Conservation (phyloP, 1,140 invertebrate genomes). For the Metaphire vulgaris region DNA sequence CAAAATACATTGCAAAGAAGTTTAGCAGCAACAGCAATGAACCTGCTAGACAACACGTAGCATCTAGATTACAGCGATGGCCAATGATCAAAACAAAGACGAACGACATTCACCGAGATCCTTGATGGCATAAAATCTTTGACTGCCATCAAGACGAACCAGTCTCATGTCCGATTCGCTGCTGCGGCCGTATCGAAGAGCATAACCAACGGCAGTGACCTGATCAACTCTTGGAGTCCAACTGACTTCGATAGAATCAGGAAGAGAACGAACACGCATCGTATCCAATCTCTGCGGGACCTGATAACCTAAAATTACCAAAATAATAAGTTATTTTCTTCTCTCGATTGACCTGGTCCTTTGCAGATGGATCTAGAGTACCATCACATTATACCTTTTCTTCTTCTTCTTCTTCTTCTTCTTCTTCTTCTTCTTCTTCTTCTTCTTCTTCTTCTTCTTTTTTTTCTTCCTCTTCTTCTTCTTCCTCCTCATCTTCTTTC, state of each 20-base stretch:
- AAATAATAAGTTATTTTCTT: too few species aligned
- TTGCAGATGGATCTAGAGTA: background rate
- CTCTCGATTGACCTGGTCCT: background rate
- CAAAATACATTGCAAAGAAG: too few species aligned
- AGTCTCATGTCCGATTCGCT: background rate
- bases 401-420: constrained; percentile 2
- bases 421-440: background rate
- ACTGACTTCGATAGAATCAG: background rate
- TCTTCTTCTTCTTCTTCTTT: background rate
- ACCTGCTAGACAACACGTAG: too few species aligned
- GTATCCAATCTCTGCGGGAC: background rate
- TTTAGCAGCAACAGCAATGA: too few species aligned
- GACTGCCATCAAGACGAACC: background rate
- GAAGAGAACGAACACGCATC: background rate
- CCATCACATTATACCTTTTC: background rate
- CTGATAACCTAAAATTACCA: too few species aligned
- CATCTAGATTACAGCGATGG: too few species aligned
- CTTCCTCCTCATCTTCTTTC: background rate
- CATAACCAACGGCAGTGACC: background rate
- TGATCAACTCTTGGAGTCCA: background rate
- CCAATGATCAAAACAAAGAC: too few species aligned
- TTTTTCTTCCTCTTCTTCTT: background rate
- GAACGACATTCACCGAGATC: background rate
- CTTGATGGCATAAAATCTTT: background rate
- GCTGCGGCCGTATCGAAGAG: background rate